Base-by-base conservation (phyloP, 2,888 invertebrate genomes). In the Hirtodrosophila cameraria region DNA sequence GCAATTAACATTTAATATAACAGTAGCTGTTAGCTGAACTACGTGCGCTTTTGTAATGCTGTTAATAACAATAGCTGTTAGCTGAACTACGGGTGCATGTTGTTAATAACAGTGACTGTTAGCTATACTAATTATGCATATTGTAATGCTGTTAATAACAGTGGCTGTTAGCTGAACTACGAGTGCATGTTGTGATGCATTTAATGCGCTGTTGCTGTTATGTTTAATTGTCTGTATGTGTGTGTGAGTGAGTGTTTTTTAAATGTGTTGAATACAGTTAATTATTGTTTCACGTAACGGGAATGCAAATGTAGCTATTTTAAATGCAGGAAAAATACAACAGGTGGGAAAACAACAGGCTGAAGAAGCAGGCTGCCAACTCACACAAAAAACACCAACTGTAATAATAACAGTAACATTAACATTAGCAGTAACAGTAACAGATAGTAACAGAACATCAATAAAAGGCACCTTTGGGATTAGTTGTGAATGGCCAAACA, bases 391-490 rank as follows among this genome's bases (percentile, higher is more conserved):
- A 28, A 41, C 15, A 27, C 7, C 9, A 11, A 50, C 11, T 31
- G 2, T 25, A 39, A 27, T 13, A 23, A 13, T 30, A 36, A 45
- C 38, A 58, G 35, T 41, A 41, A 61, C 23, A 35, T 30, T 36
- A 42, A 61, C 43, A 31, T 8, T 18, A 15, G 20, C 23, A 25
- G 6, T 30, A 39, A 48, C 41, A 35, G 25, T 27, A 46, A 41
- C 59, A 46, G 6, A 33, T 52, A 55, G 35, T 53, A 75, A 79
- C 53, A 64, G 16, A 52, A 52, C 62, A 73, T 48, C 41, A 23
- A 13, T 23, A 28, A 23, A 20, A 59, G 9, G 28, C 28, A 12
- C n/a, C n/a, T 49, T 13, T 15, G 18, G n/a, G 9, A 35, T 60
- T 46, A 41, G 43, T 54, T 28, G 46, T 42, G 48, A 15, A 6